phyloP scores from a whole-genome alignment of 1,140 invertebrate genomes.

The Cotesia chilonis region DNA sequence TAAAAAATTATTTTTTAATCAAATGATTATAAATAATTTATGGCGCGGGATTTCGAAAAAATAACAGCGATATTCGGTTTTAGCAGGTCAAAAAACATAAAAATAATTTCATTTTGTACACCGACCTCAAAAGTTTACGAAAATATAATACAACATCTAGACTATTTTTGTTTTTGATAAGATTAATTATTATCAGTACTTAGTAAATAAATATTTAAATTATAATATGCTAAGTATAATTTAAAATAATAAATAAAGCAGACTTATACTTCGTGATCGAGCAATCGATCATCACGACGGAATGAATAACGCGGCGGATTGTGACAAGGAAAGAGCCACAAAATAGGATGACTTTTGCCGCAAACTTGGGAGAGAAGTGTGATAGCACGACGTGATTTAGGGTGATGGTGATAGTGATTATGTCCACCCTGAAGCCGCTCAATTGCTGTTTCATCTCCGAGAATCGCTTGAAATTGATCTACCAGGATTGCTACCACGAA shows the following conservation, averaged over 20 bases:
- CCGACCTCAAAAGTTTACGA: no score
- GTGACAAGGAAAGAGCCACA: constrained; percentile 74
- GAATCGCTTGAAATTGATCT: constrained; percentile 88
- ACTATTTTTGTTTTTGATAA: neutral
- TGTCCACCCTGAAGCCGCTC: constrained; percentile 76
- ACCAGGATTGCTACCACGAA: constrained; percentile 90
- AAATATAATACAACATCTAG: no score
- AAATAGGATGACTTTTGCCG: constrained; percentile 74
- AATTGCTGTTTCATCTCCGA: constrained; percentile 83
- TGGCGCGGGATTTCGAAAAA: no score
- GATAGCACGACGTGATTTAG: constrained; percentile 72
- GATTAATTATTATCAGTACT: neutral
- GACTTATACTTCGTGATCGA: constrained; percentile 69
- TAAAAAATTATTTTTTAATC: no score
- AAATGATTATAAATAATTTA: no score
- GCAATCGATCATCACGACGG: constrained; percentile 68
- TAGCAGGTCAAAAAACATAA: no score
- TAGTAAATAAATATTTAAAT: neutral
- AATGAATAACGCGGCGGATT: constrained; percentile 66
- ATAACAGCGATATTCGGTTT: no score
- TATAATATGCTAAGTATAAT: neutral
- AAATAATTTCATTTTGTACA: no score
- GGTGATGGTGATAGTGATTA: constrained; percentile 70
- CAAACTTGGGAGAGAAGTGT: constrained; percentile 81
- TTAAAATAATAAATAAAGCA: neutral